A percentile compares a stretch with the other conserved stretches of the same genome.
phyloP scores from a whole-genome alignment of 2,113 vertebrate species.

The Bucco capensis region DNA sequence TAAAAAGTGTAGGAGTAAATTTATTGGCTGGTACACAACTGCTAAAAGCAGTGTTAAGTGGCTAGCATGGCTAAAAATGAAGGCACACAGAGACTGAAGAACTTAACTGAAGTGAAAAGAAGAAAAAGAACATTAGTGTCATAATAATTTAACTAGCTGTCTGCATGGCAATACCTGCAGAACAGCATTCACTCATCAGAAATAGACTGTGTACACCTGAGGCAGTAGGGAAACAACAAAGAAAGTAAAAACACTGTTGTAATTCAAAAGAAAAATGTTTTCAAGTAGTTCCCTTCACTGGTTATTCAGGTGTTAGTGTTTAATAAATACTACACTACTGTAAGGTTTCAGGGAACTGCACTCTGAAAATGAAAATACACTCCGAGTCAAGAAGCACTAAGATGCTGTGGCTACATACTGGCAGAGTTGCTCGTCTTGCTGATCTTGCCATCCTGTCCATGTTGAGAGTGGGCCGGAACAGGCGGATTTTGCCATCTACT shows the following conservation, averaged over 20 bases:
- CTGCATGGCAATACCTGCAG: neutral
- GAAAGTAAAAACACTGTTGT: neutral
- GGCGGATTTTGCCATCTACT: slow-evolving; percentile 79
- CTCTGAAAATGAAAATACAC: neutral
- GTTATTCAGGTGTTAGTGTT: neutral
- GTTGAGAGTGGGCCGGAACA: slow-evolving; percentile 88
- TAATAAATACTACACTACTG: neutral
- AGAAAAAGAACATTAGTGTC: neutral
- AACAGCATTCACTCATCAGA: neutral
- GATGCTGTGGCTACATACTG: slow-evolving; percentile 70
- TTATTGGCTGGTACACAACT: neutral
- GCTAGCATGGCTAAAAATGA: neutral
- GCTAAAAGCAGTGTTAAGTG: neutral
- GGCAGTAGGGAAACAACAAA: neutral
- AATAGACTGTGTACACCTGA: neutral
- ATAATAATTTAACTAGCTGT: neutral
- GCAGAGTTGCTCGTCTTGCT: slow-evolving; percentile 79
- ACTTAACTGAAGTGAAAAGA: neutral
- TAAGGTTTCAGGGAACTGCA: neutral
- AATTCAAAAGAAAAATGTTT: neutral
- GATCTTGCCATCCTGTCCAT: slow-evolving; percentile 85
- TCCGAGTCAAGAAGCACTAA: neutral
- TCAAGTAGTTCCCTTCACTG: neutral
- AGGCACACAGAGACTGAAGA: neutral
- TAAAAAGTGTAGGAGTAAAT: neutral